Evolutionary conservation across 1,140 invertebrate species (phyloP).

Genomic region (Brachionus manjavacas): DNA sequence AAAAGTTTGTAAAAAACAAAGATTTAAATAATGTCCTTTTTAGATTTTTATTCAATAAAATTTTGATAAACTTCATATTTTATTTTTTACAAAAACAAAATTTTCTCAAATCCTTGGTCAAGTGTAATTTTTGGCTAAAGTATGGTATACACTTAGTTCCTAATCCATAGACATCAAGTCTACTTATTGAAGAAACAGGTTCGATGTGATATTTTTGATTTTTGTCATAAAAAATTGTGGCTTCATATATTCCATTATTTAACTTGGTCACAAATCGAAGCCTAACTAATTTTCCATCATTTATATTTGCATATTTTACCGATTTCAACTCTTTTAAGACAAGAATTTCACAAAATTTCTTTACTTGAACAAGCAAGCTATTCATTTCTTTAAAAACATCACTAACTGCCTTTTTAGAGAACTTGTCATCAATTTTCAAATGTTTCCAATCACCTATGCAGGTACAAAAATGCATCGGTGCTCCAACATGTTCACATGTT

Average conservation of each 20-base stretch:
- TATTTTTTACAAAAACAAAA: neutral
- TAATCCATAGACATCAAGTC: neutral
- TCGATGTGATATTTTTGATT: neutral
- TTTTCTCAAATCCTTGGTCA: neutral
- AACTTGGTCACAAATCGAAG: neutral
- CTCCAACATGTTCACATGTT: constrained; percentile 75
- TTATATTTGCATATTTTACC: neutral
- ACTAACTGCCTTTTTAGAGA: neutral
- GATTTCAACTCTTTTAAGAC: neutral
- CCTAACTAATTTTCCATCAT: neutral
- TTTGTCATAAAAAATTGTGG: neutral
- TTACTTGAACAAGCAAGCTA: neutral
- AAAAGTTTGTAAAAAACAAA: no score
- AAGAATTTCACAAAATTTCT: neutral
- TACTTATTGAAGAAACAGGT: neutral
- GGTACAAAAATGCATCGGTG: constrained; percentile 88
- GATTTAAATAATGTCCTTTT: no score
- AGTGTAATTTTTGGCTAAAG: neutral
- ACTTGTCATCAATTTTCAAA: constrained; percentile 52
- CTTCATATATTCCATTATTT: neutral
- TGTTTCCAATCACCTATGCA: constrained; percentile 70
- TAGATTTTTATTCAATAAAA: no score
- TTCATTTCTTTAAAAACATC: neutral
- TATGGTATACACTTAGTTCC: neutral
- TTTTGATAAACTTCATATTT: neutral